Base-by-base conservation (phyloP, 2,113 vertebrate species). In the Canis aureus region DNA sequence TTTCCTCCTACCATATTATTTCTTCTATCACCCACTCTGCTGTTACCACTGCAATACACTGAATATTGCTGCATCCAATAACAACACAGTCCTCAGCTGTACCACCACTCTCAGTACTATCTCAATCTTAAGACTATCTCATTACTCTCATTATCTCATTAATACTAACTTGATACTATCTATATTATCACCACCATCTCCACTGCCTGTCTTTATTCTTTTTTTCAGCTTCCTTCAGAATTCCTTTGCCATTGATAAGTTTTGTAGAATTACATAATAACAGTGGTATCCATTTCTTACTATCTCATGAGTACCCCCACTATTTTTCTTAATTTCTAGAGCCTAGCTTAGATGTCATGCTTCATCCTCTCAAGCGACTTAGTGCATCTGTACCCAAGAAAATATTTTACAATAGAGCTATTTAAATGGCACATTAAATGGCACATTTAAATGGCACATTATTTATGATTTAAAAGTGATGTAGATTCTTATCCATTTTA, bases 241-340 rank as follows among this genome's bases (percentile, higher is more conserved):
- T 71, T 51, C 0, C 13, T 80, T 82, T 59, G 1, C 19, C 38
- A 60, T 29, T 64, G 25, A n/a, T 2, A 64, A 62, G 8, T n/a
- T 94, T 96, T 60, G 38, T 20, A 71, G 20, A 43, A 81, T 53
- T 38, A 11, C 49, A 89, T n/a, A 62, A 25, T n/a, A 91, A 89
- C 19, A 64, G 8, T 43, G 64, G 2, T 67, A 57, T 93, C 11
- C 10, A 19, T 43, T 15, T 85, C n/a, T 89, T 69, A 15, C 8
- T 92, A 66, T 15, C 53, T 60, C 71, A 11, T 11, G 11, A 69
- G 62, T 79, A 82, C 4, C 1, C 27, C 6, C 11, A 62, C 12
- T 43, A 27, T 35, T 66, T 93, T 87, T 71, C 55, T 64, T 38
- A 94, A 59, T 85, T 93, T 95, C 49, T 59, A 10, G 66, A 87